Evolutionary conservation across 2,797 vertebrate genomes (phyloP).

Genomic region (Anableps anableps): DNA sequence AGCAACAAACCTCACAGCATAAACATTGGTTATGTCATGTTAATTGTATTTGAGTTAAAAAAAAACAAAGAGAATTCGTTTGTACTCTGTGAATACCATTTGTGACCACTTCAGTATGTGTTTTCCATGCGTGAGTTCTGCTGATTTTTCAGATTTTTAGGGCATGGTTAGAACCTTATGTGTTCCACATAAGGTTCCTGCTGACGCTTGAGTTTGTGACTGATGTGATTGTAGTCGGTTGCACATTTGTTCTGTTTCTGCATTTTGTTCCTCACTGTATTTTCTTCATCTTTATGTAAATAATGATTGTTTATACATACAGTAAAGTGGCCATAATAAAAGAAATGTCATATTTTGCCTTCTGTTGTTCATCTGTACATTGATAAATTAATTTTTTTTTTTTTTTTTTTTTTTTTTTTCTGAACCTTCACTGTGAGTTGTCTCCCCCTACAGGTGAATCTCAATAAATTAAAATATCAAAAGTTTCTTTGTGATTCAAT

Average conservation of each 20-base stretch:
- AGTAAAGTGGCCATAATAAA: conserved; percentile 69
- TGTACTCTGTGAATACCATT: conserved; percentile 60
- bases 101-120: conserved; percentile 49
- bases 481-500: neutral
- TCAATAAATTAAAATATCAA: conserved; percentile 8
- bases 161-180: conserved; percentile 16
- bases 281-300: conserved; percentile 70
- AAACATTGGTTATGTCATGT: conserved; percentile 29
- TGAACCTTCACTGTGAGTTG: neutral
- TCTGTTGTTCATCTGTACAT: conserved; percentile 26
- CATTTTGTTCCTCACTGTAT: conserved; percentile 51
- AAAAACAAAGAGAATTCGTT: conserved; percentile 32
- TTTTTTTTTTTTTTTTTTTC: neutral
- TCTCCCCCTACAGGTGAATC: neutral
- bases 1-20: conserved; percentile 20
- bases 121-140: conserved; percentile 62
- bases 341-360: conserved; percentile 58
- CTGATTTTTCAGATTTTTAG: conserved; percentile 56
- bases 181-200: conserved; percentile 8
- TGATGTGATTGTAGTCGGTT: conserved; percentile 51
- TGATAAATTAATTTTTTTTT: neutral
- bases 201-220: conserved; percentile 59
- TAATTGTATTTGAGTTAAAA: conserved; percentile 50
- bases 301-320: conserved; percentile 77
- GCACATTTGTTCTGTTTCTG: conserved; percentile 59